phyloP scores from a whole-genome alignment of 2,888 invertebrate species.

The Epistrophe grossulariae region DNA sequence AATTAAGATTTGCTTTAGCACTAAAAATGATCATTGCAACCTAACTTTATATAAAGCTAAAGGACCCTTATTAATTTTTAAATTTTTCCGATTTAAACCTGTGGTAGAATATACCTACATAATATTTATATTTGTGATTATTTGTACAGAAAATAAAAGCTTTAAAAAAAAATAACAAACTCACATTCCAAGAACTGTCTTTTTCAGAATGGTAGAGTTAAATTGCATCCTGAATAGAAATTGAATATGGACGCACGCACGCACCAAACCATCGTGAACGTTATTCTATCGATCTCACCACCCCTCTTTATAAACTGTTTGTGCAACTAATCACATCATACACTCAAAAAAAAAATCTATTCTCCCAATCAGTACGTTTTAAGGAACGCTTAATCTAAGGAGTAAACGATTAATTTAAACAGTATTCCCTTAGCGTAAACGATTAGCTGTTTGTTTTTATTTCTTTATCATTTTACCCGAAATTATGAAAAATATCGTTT shows the following conservation, averaged over 20 bases:
- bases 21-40: too few relatives aligned
- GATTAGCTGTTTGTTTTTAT: too few relatives aligned
- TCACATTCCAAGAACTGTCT: background rate
- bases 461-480: too few relatives aligned
- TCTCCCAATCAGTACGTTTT: too few relatives aligned
- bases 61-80: background rate
- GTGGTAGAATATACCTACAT: too few relatives aligned
- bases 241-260: background rate
- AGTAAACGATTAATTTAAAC: too few relatives aligned
- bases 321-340: constrained; percentile 68
- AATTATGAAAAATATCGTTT: too few relatives aligned
- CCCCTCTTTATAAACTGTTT: constrained; percentile 46
- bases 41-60: background rate
- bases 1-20: too few relatives aligned
- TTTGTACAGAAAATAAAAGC: background rate
- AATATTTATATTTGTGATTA: background rate
- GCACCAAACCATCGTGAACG: too few relatives aligned
- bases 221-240: background rate
- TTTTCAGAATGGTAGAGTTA: background rate
- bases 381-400: too few relatives aligned
- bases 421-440: too few relatives aligned
- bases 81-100: background rate
- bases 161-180: background rate
- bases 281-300: background rate
- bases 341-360: too few relatives aligned